Evolutionary conservation across 1,140 invertebrate species (phyloP), one percentile per base, ranked within the genome.

Genomic region (Mizuhopecten yessoensis): DNA sequence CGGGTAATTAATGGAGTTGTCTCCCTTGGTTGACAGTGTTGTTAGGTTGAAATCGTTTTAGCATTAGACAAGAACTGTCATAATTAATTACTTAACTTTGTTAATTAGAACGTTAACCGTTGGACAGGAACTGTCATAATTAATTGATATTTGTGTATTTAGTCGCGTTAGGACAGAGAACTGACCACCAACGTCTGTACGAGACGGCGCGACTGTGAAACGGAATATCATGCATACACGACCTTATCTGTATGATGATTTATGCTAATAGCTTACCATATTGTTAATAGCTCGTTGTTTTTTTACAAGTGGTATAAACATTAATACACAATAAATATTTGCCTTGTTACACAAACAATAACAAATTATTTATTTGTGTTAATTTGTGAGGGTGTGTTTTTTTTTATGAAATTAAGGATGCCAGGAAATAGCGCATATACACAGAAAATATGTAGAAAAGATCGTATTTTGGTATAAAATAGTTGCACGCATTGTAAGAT

Each of bases 1-100:
- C 57, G 29, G 57, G 57, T 75, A 75, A 75, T 75, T 75, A 75
- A 75, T 75, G 57, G 57, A 75, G 57, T 75, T 75, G 57, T 75
- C 57, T 75, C 57, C 57, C 57, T 17, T 75, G 9, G 23, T 29
- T 75, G 57, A 75, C 57, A 75, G 57, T 75, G 57, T 75, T n/a
- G 57, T 75, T 75, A 75, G 57, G 57, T 3, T 9, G 57, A 75
- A 75, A 75, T 75, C 57, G 57, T 75, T 75, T 75, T 75, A 75
- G 57, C n/a, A 17, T 75, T 29, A 29, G 57, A 75, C 57, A 75
- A 75, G 57, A 75, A 5, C 57, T 75, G 57, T 75, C 57, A 75
- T 75, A 75, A 75, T 75, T 9, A 75, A 75, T 75, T 75, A 75
- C 23, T 17, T 29, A 75, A 75, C 57, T 75, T 29, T 29, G 57